Evolutionary conservation across 1,140 invertebrate genomes (phyloP).

Genomic region (Diorhabda elongata): DNA sequence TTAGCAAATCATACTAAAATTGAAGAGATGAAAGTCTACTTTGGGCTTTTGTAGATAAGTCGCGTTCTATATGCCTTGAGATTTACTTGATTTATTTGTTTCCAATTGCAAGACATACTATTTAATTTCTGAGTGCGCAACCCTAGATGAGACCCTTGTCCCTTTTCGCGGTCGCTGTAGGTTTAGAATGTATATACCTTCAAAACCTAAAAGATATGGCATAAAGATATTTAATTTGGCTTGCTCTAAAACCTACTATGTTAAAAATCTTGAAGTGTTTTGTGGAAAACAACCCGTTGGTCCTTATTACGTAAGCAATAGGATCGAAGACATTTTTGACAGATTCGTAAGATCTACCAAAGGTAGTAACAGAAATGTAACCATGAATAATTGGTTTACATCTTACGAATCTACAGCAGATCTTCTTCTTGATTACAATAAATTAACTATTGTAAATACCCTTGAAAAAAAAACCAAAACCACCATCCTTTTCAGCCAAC

Average conservation of each 20-base stretch:
- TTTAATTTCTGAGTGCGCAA: neutral
- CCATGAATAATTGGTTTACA: neutral
- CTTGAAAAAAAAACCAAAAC: no score
- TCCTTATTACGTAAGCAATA: neutral
- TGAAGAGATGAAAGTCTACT: neutral
- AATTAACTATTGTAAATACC: neutral
- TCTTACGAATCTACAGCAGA: neutral
- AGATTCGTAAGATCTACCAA: neutral
- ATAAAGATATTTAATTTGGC: slow-evolving; percentile 44
- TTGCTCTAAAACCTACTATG: neutral
- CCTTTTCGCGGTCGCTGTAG: slow-evolving; percentile 45
- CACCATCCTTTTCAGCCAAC: neutral
- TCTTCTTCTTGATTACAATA: neutral
- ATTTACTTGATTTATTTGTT: neutral
- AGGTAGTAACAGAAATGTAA: neutral
- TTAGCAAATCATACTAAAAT: neutral
- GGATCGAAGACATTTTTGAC: neutral
- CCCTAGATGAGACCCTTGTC: slow-evolving; percentile 42
- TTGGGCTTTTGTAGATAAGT: no score
- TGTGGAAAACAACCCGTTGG: neutral
- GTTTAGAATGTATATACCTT: slow-evolving; percentile 49
- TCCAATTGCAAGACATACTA: neutral
- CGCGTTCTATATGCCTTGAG: no score
- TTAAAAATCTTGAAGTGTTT: neutral
- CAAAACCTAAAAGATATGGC: slow-evolving; percentile 49